Evolutionary conservation across 2,113 vertebrate species (phyloP), one percentile per base, ranked within the genome.

Genomic region (Gobiocypris rarus): DNA sequence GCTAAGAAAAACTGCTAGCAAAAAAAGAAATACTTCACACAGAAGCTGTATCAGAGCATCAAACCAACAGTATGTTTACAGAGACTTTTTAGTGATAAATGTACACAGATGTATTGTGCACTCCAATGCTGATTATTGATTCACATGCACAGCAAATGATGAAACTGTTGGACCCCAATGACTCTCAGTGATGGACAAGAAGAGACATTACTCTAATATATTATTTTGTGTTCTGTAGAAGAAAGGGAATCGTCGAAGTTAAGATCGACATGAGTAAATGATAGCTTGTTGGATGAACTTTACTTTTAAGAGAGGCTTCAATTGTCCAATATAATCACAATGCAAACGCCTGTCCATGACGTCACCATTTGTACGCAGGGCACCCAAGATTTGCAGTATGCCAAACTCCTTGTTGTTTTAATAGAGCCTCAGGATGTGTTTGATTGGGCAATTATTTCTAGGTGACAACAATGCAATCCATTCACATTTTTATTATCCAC

Each of bases 401-500:
- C 87, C 84, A 85, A 75, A 83, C 89, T 85, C 85, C 87, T 69
- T 80, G 84, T 84, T 82, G 61, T 91, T 90, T 87, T 88, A 90
- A 90, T 92, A 88, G 87, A 87, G 86, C 85, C 78, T 84, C 80
- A 83, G 84, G 90, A 91, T 90, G 88, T 85, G 86, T 90, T 89
- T 88, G 83, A 90, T 89, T 84, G 88, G 84, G 84, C 43, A 86
- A 91, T 92, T 89, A 91, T 90, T 93, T 88, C 87, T 86, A 78
- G 76, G 54, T 82, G 90, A 90, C 90, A 89, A 91, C 89, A 89
- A 86, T 86, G 87, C 88, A 89, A 89, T 90, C 91, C 88, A 92
- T 92, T 88, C 88, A 67, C 83, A 34, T 81, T 85, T 91, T 87
- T 86, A 87, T 78, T 84, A 38, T 87, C 87, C 78, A 86, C 86